Percentiles rank a stretch among this genome's conserved stretches.
phyloP scores from a whole-genome alignment of 2,797 vertebrate species.

The Lacerta bilineata region DNA sequence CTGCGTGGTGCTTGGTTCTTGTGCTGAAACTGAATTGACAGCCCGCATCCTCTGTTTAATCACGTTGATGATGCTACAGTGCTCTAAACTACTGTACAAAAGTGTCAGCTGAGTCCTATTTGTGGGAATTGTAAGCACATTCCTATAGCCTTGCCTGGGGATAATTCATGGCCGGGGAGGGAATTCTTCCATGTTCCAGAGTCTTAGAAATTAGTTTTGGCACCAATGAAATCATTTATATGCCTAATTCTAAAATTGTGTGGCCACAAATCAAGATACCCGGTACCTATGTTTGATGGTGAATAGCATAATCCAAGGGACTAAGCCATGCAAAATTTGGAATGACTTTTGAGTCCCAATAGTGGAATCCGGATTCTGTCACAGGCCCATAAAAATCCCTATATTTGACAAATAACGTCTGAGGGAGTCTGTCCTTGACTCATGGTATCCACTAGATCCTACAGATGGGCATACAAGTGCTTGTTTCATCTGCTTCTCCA shows the following conservation, averaged over 20 bases:
- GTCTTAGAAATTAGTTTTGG: background rate
- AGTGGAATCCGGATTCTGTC: background rate
- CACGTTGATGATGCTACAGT: background rate
- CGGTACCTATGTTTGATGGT: background rate
- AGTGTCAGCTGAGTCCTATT: background rate
- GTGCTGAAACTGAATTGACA: background rate
- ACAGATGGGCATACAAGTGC: background rate
- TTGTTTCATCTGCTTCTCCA: background rate
- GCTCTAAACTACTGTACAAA: constrained; percentile 22
- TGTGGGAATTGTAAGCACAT: too few species aligned
- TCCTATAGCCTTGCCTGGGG: background rate
- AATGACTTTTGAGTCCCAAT: background rate
- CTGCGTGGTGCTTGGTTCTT: background rate
- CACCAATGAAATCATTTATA: background rate
- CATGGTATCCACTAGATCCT: background rate
- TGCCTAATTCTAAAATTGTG: background rate
- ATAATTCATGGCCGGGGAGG: background rate
- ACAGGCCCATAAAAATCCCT: background rate
- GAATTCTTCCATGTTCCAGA: background rate
- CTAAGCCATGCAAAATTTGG: background rate
- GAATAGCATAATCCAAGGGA: background rate
- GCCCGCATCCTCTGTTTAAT: background rate
- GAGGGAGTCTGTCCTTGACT: too few species aligned
- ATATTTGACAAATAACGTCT: too few species aligned
- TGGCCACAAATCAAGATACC: background rate